Base-by-base conservation (phyloP, 2,888 invertebrate genomes). In the Pantelozetes paolii region DNA sequence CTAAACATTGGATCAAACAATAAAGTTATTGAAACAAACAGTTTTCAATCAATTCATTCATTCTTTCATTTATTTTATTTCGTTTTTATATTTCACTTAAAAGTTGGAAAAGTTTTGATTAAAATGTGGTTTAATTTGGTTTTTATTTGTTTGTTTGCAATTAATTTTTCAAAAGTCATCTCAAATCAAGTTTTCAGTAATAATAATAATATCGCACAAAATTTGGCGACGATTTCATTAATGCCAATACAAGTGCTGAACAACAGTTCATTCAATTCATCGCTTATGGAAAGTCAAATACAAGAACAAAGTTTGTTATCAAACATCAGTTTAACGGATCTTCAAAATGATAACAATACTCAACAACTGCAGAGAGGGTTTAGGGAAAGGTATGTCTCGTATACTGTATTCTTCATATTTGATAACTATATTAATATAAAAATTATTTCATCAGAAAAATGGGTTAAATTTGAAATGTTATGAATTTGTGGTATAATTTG, bases 291-390 rank as follows among this genome's bases (percentile, higher is more conserved):
- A 32, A 59, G 32, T 59, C 36, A 32, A 62, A 13, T 62, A 6
- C 30, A 62, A 6, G 62, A 62, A 28, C 28, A 28, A 20, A 64
- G 15, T 64, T 20, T 40, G 36, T 32, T 64, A 36, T 36, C 64
- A 5, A 64, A 64, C 20, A 64, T 20, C 6, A 64, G 64, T 40
- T 18, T 64, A 64, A 36, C 20, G 6, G 64, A 64, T 64, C 40
- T 36, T 2, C 64, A 64, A 36, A 64, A 64, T 20, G 40, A 64
- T n/a, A 64, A 64, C 20, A 64, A 64, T 36, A 64, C 64, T 64
- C 64, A 64, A 64, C 36, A 6, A 2, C 64, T 64, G 9, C 64
- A 64, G 64, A 32, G 1, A 3, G 8, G 64, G 5, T 64, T 36
- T 18, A 32, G 64, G 26, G 64, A 64, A 36, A 36, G 36, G 64